Evolutionary conservation across 2,888 invertebrate genomes (phyloP).

Genomic region (Cistogaster globosa): DNA sequence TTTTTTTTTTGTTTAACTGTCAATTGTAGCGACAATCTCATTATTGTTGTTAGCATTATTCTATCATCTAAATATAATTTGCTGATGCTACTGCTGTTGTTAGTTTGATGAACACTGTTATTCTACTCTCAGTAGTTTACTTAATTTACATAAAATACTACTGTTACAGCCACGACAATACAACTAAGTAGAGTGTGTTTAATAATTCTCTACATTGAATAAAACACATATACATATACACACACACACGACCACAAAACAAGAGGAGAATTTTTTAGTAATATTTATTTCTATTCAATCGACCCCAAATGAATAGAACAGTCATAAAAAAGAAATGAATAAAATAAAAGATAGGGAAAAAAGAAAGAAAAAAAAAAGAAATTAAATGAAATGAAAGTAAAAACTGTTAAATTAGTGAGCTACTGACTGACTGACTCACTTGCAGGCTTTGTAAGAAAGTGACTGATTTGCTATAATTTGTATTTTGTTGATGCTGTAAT

Average conservation of each 20-base stretch:
- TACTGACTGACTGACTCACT: conserved; percentile 20
- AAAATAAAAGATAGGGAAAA: conserved; percentile 3
- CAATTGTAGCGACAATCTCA: conserved; percentile 43
- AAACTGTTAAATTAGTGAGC: not conserved
- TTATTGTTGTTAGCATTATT: conserved; percentile 67
- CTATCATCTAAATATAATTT: not conserved
- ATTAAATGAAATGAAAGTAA: conserved; percentile 55
- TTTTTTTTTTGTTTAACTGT: not conserved
- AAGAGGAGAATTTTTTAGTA: conserved; percentile 33
- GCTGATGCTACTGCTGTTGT: not conserved
- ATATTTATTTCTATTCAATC: conserved; percentile 59
- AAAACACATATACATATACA: not conserved
- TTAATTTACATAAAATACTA: conserved; percentile 23
- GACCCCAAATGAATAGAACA: conserved; percentile 32
- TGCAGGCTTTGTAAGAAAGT: conserved; percentile 1
- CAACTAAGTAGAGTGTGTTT: conserved; percentile 12
- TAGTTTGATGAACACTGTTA: conserved; percentile 10
- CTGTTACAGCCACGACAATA: not conserved
- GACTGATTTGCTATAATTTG: conserved; percentile 49
- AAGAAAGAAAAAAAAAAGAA: conserved; percentile 18
- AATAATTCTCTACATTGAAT: conserved; percentile 46
- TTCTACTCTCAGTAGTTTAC: conserved; percentile 60
- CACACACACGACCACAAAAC: not conserved
- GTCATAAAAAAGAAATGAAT: too few relatives aligned
- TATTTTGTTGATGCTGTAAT: conserved; percentile 49